These are phyloP conservation scores for Spheniscus humboldti DNA, from an alignment of 2,797 vertebrate genomes.

Conservation along the genomic window DNA sequence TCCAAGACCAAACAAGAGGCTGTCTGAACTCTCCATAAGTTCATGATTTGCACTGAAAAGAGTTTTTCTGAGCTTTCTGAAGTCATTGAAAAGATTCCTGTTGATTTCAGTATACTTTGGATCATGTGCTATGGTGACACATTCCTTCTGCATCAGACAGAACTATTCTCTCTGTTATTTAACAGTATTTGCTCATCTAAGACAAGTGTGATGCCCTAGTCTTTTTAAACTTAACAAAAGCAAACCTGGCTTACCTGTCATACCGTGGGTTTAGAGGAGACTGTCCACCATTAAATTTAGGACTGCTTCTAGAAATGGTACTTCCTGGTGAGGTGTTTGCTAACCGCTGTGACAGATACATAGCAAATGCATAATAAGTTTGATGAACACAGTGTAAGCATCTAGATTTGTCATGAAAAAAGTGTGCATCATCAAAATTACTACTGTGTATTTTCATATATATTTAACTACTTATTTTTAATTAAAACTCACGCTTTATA, in stretches of 20 bases:
- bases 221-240: not conserved
- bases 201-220: not conserved
- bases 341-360: slow-evolving; percentile 74
- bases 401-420: not conserved
- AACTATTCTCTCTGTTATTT: not conserved
- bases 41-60: not conserved
- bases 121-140: not conserved
- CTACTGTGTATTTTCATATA: not conserved
- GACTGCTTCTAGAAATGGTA: slow-evolving; percentile 81
- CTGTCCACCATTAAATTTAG: slow-evolving; percentile 77
- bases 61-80: not conserved
- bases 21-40: not conserved
- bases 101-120: not conserved
- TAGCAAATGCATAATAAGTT: not conserved
- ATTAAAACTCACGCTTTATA: not conserved
- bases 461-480: not conserved
- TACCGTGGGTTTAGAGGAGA: slow-evolving; percentile 74
- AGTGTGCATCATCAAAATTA: not conserved
- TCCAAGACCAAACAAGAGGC: not conserved
- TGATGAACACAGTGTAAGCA: not conserved
- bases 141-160: not conserved
- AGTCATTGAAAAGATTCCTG: not conserved
- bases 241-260: slow-evolving; percentile 79
- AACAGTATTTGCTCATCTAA: not conserved
- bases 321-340: slow-evolving; percentile 75